Base-by-base conservation (phyloP, 23 tunicate genomes). In the Trididemnum clinides region DNA sequence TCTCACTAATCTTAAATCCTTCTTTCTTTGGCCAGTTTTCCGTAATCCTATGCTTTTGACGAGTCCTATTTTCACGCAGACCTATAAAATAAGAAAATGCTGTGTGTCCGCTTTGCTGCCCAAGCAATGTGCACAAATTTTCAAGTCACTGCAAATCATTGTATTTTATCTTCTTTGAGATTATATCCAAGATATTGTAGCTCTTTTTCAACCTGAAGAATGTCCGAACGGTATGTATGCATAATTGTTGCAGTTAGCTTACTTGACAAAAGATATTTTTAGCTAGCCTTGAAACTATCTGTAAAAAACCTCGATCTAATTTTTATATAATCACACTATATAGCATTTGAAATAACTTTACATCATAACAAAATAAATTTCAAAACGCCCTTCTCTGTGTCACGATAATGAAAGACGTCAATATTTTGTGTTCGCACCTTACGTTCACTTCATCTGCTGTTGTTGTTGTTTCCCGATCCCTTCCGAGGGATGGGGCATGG, bases 11-110 rank as follows among this genome's bases (percentile, higher is more conserved):
- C 64, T 77, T 44, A 1, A 44, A 77, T 39, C 33, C 30, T 77
- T 38, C 63, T 77, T 27, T 44, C 62, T 44, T 44, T 39, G 62
- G 82, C 82, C 66, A 44, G 27, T 22, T 50, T 50, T 39, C 28
- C 64, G n/a, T 77, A 77, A 27, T 50, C 62, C 63, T 39, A 77
- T 77, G 82, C 19, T 77, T 26, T 44, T 50, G 20, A 29, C 77
- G 38, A 70, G 77, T 37, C 62, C 82, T 44, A 12, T 69, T 77
- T 0, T 77, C 64, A 70, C 82, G 44, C 19, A 77, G 82, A 27
- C 82, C 39, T 39, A 77, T 10, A 23, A 71, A 77, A 50, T 29
- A 77, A n/a, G n/a, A n/a, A n/a, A n/a, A n/a, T n/a, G n/a, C n/a
- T n/a, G n/a, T n/a, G n/a, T n/a, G n/a, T n/a, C 64, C 62, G 44